Evolutionary conservation across 2,888 invertebrate genomes (phyloP), one percentile per base, ranked within the genome.

Genomic region (Drosophila hamatofila): DNA sequence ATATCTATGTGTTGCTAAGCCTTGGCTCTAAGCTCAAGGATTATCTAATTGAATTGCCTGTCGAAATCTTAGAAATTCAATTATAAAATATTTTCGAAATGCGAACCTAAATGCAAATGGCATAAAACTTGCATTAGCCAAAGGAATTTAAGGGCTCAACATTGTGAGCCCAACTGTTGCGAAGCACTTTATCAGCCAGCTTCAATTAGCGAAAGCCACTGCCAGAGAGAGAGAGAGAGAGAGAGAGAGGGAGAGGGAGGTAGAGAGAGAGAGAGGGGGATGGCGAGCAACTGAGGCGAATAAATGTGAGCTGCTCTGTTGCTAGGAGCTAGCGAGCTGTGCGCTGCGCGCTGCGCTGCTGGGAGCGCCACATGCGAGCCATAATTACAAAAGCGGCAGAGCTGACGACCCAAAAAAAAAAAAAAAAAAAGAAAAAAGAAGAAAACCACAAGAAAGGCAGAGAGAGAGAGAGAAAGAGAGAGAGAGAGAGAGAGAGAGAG

Each of bases 381-480:
- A 81, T 83, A 89, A 89, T 83, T 81, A 78, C 79, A 78, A 78
- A 81, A 73, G 89, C 85, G 75, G 67, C 84, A 75, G 72, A 54
- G 66, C 56, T 74, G 79, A 74, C 82, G 80, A 71, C 68, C 68
- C 81, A 44, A 61, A 78, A 78, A 39, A 46, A 16, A 25, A 46
- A 25, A 16, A 18, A 21, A 12, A 4, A 37, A 18, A 27, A 27
- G 8, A 27, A 30, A 8, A 6, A 35, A 14, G 14, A 44, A 44
- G 44, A 23, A 44, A 39, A 68, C 68, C 58, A 35, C 58, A 48
- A 39, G 56, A 56, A 58, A 44, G 49, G 58, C 41, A 54, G 33
- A 62, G 27, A 37, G 23, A 39, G 23, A 41, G 23, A 11, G 11
- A 3, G 42, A 42, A 18, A 41, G 41, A 18, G 41, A 8, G n/a